These are phyloP conservation scores for Conger conger DNA, from an alignment of 2,113 vertebrate genomes.

Conservation along the genomic window DNA sequence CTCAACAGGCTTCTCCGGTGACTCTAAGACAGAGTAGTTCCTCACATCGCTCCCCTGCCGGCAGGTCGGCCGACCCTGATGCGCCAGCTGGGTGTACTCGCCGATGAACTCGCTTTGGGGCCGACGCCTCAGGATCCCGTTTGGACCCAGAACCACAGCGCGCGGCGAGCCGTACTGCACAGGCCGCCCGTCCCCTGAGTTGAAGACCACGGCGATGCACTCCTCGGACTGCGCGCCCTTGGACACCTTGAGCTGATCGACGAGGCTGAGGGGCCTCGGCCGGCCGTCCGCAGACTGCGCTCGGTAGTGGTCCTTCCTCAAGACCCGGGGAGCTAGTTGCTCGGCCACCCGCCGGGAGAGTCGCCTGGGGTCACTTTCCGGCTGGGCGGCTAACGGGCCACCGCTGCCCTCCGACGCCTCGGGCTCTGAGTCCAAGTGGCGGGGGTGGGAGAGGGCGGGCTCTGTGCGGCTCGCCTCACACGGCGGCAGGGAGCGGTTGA, in stretches of 20 bases:
- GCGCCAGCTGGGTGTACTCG: slow-evolving; percentile 64
- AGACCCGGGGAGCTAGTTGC: slow-evolving; percentile 41
- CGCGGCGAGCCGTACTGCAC: slow-evolving; percentile 78
- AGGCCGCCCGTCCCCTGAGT: slow-evolving; percentile 78
- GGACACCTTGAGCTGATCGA: slow-evolving; percentile 72
- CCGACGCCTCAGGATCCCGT: slow-evolving; percentile 69
- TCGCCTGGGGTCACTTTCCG: slow-evolving; percentile 58
- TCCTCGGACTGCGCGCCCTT: slow-evolving; percentile 81
- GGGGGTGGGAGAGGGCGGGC: slow-evolving; percentile 49
- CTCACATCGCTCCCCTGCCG: slow-evolving; percentile 52
- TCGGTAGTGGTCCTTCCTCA: slow-evolving; percentile 66
- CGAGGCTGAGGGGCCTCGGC: slow-evolving; percentile 73
- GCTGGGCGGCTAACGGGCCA: slow-evolving; percentile 57
- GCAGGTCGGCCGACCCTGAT: slow-evolving; percentile 65
- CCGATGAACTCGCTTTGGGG: slow-evolving; percentile 59
- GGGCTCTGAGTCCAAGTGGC: slow-evolving; percentile 74
- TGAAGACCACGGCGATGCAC: slow-evolving; percentile 74
- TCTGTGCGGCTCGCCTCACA: slow-evolving; percentile 52
- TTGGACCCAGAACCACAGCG: slow-evolving; percentile 71
- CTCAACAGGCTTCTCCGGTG: slow-evolving; percentile 61
- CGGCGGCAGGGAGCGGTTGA: slow-evolving; percentile 55
- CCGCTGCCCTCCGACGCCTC: slow-evolving; percentile 73
- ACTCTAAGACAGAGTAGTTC: slow-evolving; percentile 56
- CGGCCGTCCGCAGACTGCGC: slow-evolving; percentile 64
- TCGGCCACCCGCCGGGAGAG: slow-evolving; percentile 50